Base-by-base conservation (phyloP, 2,113 vertebrate genomes). In the Prolemur simus region DNA sequence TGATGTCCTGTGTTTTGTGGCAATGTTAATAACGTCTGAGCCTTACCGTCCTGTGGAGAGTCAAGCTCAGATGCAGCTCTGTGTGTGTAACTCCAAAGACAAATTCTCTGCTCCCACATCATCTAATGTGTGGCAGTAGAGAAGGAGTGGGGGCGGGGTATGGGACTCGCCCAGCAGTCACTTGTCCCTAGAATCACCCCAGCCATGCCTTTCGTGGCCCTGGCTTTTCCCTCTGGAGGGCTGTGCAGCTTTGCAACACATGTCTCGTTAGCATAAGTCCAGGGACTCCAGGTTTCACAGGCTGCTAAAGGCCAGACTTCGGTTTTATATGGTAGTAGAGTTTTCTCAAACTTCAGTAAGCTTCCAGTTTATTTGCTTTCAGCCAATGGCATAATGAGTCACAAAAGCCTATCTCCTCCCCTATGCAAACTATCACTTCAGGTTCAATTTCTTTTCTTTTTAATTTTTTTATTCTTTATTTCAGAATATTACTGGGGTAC, bases 221-320 rank as follows among this genome's bases (percentile, higher is more conserved):
- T 25, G 6, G 6, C 76, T 42, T 58, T 90, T 17, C 23, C 54
- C 21, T 7, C 49, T 17, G 5, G 5, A 5, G 29, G 8, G 14
- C 34, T 9, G 73, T 6, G 8, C 11, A 60, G 29, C 27, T n/a
- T 39, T 8, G 45, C 1, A 81, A 18, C 8, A 1, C 0, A 0
- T 12, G 6, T 32, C 17, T 11, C 34, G 9, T 8, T 6, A 17
- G 10, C 3, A 18, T 2, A 34, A 18, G 3, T 17, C 27, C 23
- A 25, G 20, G 8, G 47, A 86, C 1, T 8, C 20, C 20, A 27
- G 39, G 4, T 3, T 49, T 80, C 25, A 10, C 58, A 25, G 15
- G 29, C 29, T 52, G 8, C 64, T 56, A 71, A 39, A 42, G 32
- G n/a, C 25, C 63, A 80, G 47, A 34, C 25, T 63, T 47, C 42